Percentiles rank a stretch among this genome's conserved stretches.
phyloP scores from a whole-genome alignment of 2,797 vertebrate genomes.

The Peromyscus nudipes region DNA sequence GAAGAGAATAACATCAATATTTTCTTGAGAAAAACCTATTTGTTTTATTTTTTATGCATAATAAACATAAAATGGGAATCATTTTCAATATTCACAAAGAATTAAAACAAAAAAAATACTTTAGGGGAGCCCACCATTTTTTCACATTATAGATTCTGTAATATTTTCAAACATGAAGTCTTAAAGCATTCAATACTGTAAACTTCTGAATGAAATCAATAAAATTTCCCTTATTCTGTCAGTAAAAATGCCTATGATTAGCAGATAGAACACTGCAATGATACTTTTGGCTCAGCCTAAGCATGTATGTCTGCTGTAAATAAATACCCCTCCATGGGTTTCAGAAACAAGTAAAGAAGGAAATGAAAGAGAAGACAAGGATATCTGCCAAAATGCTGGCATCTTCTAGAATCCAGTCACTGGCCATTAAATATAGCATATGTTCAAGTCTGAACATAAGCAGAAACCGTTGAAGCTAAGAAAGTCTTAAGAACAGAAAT shows the following conservation, averaged over 20 bases:
- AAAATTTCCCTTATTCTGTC: conserved; percentile 32
- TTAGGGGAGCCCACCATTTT: background rate
- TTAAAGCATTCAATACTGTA: conserved; percentile 4
- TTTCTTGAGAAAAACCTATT: conserved; percentile 1
- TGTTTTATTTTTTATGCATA: conserved; percentile 28
- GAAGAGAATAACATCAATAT: background rate
- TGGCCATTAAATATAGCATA: conserved; percentile 67
- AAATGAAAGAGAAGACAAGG: background rate
- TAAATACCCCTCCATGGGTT: background rate
- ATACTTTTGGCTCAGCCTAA: conserved; percentile 24
- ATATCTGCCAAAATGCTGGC: conserved; percentile 10
- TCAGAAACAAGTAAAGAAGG: conserved; percentile 23
- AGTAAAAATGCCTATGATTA: background rate
- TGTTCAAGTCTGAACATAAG: conserved; percentile 42
- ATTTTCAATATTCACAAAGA: conserved; percentile 30
- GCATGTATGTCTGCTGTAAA: conserved; percentile 57
- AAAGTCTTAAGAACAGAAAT: conserved; percentile 10
- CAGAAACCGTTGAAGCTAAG: conserved; percentile 55
- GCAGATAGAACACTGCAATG: conserved; percentile 8
- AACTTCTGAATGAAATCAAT: conserved; percentile 54
- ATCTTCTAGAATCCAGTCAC: conserved; percentile 73
- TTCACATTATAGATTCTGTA: conserved; percentile 13
- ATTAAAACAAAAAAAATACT: conserved; percentile 56
- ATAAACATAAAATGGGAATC: conserved; percentile 25
- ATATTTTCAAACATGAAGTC: conserved; percentile 33